Conservation (phyloP, 2,113 vertebrate species). For the Oenanthe oenanthe region DNA sequence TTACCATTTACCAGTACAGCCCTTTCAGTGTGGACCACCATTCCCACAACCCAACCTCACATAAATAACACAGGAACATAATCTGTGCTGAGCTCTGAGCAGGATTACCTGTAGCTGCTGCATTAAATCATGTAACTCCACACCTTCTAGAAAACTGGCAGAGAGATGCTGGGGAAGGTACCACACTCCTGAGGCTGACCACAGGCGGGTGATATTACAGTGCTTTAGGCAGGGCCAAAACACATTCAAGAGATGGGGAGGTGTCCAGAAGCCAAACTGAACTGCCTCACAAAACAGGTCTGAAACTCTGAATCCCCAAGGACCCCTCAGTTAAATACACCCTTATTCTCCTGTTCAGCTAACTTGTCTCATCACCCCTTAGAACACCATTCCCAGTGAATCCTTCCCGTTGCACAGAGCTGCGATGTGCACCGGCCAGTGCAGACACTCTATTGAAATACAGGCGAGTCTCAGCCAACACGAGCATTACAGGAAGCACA, state of each 20-base stretch:
- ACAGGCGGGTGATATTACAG: background rate
- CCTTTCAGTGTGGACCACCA: background rate
- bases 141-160: background rate
- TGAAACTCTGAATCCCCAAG: background rate
- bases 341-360: background rate
- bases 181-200: background rate
- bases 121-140: background rate
- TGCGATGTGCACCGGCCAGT: background rate
- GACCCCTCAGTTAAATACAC: background rate
- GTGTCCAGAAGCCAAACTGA: background rate
- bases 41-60: background rate
- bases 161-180: accelerated
- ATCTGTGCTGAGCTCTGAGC: background rate
- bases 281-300: background rate
- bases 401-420: accelerated
- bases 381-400: background rate
- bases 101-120: background rate
- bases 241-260: background rate
- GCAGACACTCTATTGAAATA: background rate
- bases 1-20: background rate
- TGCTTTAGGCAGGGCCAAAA: background rate
- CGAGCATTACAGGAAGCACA: accelerated
- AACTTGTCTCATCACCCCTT: background rate
- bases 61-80: background rate
- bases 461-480: accelerated